Base-by-base conservation (phyloP, 2,888 invertebrate species). In the Pristionchus fissidentatus region DNA sequence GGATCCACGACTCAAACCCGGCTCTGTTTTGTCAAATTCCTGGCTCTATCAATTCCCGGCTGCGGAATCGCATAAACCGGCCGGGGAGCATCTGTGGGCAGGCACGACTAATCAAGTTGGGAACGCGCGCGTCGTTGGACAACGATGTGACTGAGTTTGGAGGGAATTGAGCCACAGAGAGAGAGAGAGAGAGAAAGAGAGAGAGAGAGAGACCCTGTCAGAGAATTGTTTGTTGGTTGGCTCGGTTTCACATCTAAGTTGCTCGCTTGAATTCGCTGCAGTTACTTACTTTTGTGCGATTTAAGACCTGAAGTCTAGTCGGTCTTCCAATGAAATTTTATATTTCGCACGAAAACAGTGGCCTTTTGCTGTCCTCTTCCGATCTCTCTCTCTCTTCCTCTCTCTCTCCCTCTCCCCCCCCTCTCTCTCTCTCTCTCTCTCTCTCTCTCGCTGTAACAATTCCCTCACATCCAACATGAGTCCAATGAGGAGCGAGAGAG, bases 401-500 rank as follows among this genome's bases (percentile, higher is more conserved):
- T 49, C 52, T 78, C 49, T n/a, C 70, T 29, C 22, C 38, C 10
- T 78, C 49, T 32, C 13, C 22, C 35, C 7, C 22, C 49, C 10
- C 22, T 32, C 38, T 29, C 19, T 35, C 35, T 35, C 35, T 57
- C 29, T 29, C 41, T 32, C n/a, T 60, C 46, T 60, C 60, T n/a
- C 3, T 35, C n/a, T 52, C 52, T 70, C 38, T 26, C 70, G 43
- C 26, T 70, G 70, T 70, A 70, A 70, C 70, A 70, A 70, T 70
- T 41, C 26, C 70, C 41, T n/a, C n/a, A n/a, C n/a, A 7, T 41
- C 41, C 70, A 26, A 70, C 70, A 70, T 70, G 70, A 70, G 70
- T 70, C 70, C 70, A 41, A 70, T 70, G n/a, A 41, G n/a, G n/a
- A n/a, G 41, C 8, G 41, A 70, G 70, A 70, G 70, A 70, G 70